Conservation (phyloP, 2,888 invertebrate genomes). For the Orthonevra nobilis region DNA sequence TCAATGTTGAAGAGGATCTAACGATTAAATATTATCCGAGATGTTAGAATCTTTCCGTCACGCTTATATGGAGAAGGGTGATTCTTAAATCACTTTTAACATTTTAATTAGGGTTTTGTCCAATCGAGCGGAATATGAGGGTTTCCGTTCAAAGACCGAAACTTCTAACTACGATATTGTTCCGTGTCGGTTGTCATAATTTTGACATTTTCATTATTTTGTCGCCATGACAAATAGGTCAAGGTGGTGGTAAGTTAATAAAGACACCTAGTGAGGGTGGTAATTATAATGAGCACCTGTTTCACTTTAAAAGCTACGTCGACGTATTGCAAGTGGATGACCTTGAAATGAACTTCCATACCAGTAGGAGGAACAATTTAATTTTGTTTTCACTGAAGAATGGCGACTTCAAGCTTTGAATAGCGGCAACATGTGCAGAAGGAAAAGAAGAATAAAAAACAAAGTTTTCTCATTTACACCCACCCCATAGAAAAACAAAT, state of each 20-base stretch:
- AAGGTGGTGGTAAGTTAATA: not conserved
- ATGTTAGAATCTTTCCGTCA: no score
- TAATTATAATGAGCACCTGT: not conserved
- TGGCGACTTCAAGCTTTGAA: no score
- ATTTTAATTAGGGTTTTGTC: constrained; percentile 37
- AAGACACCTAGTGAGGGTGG: not conserved
- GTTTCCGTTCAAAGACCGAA: constrained; percentile 4
- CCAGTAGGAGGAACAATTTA: not conserved
- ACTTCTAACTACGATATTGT: constrained; percentile 13
- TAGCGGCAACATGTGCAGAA: not conserved
- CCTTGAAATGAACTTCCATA: no score
- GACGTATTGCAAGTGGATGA: no score
- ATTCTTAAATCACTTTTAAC: constrained; percentile 1
- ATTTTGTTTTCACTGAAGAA: no score
- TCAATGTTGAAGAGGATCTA: constrained; percentile 24
- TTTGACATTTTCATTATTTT: not conserved
- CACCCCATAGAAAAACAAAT: constrained; percentile 8
- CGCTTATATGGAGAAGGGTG: no score
- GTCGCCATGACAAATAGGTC: not conserved
- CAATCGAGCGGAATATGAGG: constrained; percentile 23
- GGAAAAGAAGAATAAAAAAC: constrained; percentile 28
- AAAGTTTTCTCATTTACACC: constrained; percentile 59
- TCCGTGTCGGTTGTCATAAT: not conserved
- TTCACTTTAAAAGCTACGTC: no score
- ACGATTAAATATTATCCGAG: no score